These are phyloP conservation scores for Callipepla squamata DNA, from an alignment of 2,113 vertebrate genomes.

Conservation along the genomic window DNA sequence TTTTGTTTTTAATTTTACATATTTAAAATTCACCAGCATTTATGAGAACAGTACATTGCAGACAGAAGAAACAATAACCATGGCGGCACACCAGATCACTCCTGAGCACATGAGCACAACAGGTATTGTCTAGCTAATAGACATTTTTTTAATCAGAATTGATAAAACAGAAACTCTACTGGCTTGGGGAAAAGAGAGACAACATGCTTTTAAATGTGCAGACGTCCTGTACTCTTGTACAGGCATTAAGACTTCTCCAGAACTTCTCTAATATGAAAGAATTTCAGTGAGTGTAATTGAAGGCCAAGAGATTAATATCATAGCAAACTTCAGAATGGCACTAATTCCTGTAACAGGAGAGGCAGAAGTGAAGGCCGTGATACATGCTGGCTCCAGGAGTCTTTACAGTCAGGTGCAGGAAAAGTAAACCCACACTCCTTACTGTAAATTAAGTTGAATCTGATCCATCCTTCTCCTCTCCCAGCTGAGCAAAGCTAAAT, in stretches of 20 bases:
- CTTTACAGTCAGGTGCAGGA: background rate
- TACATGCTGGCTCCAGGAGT: background rate
- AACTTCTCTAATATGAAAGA: background rate
- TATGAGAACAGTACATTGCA: background rate
- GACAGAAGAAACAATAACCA: background rate
- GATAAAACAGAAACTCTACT: background rate
- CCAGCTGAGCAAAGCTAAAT: background rate
- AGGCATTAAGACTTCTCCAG: background rate
- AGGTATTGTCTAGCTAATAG: background rate
- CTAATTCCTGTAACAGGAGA: background rate
- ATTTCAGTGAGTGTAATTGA: background rate
- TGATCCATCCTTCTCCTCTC: background rate
- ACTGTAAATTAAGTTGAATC: background rate
- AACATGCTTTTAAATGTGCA: background rate
- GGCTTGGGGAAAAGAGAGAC: background rate
- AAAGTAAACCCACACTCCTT: background rate
- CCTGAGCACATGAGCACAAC: background rate
- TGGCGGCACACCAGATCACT: rapidly evolving
- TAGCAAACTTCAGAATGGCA: background rate
- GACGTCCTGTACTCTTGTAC: background rate
- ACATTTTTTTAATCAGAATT: background rate
- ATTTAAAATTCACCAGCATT: background rate
- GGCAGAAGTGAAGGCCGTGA: background rate
- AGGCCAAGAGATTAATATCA: background rate
- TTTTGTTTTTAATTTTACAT: background rate